These are phyloP conservation scores for Drosophila nannoptera DNA, from an alignment of 1,140 invertebrate species.

Conservation along the genomic window DNA sequence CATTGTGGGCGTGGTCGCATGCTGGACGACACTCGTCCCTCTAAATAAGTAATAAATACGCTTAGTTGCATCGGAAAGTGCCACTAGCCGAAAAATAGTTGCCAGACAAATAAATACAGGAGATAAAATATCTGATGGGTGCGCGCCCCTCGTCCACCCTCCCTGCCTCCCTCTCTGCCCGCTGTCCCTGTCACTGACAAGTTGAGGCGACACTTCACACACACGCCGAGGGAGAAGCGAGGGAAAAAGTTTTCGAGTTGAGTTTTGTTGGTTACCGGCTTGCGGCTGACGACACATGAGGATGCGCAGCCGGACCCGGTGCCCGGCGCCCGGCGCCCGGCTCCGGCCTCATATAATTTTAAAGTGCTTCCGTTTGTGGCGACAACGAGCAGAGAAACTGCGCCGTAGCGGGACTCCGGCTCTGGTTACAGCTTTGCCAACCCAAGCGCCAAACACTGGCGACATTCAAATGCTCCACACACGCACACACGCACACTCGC, in stretches of 20 bases:
- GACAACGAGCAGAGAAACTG: constrained; percentile 35
- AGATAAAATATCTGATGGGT: constrained; percentile 55
- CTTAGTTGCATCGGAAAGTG: constrained; percentile 75
- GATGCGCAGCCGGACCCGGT: constrained; percentile 26
- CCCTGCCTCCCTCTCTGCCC: too few relatives aligned
- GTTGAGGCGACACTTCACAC: constrained; percentile 43
- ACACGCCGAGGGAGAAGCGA: constrained; percentile 28
- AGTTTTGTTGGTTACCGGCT: constrained; percentile 76
- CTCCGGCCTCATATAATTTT: constrained; percentile 74
- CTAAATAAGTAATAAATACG: constrained; percentile 77
- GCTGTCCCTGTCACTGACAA: constrained; percentile 17
- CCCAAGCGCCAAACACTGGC: constrained; percentile 67
- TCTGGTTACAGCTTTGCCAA: constrained; percentile 35
- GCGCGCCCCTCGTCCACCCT: constrained; percentile 8
- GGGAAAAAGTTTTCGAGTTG: constrained; percentile 63
- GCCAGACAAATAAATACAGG: constrained; percentile 40
- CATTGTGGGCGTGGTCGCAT: constrained; percentile 26
- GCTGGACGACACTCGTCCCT: constrained; percentile 59
- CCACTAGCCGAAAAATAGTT: constrained; percentile 73
- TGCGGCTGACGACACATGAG: constrained; percentile 67
- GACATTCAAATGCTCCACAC: constrained; percentile 46
- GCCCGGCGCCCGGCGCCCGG: too few relatives aligned
- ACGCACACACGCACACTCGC: not conserved
- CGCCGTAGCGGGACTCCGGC: constrained; percentile 3
- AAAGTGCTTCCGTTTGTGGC: constrained; percentile 77